Percentiles rank a stretch among this genome's conserved stretches.
Conservation (phyloP, 2,888 invertebrate species). For the Latheticus oryzae region DNA sequence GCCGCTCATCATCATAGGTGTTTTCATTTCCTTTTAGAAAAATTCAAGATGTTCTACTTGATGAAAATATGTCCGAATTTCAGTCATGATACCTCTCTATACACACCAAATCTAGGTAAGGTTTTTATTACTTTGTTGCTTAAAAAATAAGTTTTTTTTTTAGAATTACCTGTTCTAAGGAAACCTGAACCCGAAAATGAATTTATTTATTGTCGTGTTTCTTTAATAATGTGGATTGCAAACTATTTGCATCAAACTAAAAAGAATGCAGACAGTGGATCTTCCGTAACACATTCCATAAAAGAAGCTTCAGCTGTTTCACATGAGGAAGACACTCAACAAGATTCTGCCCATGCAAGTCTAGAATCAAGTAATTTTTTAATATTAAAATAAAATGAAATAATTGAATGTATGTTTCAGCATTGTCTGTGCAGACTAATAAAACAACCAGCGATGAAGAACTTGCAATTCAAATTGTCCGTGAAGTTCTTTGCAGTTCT, state of each 20-base stretch:
- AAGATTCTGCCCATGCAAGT: conserved; percentile 71
- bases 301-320: conserved; percentile 62
- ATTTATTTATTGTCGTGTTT: conserved; percentile 81
- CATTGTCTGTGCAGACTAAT: conserved; percentile 60
- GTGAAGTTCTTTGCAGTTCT: conserved; percentile 87
- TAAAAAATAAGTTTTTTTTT: conserved; percentile 7
- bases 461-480: conserved; percentile 75
- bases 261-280: conserved; percentile 65
- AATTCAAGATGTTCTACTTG: conserved; percentile 90
- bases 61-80: conserved; percentile 92
- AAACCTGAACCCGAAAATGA: conserved; percentile 78
- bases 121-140: conserved; percentile 46
- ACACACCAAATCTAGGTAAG: conserved; percentile 83
- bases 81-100: conserved; percentile 81
- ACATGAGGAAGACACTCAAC: conserved; percentile 68
- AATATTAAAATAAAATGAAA: conserved; percentile 6
- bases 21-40: conserved; percentile 91
- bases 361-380: conserved; percentile 70
- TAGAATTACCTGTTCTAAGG: conserved; percentile 80
- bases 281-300: conserved; percentile 42
- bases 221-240: conserved; percentile 90
- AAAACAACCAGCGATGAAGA: conserved; percentile 63
- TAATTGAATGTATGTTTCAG: conserved; percentile 45
- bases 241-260: conserved; percentile 84
- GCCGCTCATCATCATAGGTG: conserved; percentile 82